These are phyloP conservation scores for Caenorhabditis inopinata DNA, from an alignment of 1,140 invertebrate genomes.

Conservation along the genomic window DNA sequence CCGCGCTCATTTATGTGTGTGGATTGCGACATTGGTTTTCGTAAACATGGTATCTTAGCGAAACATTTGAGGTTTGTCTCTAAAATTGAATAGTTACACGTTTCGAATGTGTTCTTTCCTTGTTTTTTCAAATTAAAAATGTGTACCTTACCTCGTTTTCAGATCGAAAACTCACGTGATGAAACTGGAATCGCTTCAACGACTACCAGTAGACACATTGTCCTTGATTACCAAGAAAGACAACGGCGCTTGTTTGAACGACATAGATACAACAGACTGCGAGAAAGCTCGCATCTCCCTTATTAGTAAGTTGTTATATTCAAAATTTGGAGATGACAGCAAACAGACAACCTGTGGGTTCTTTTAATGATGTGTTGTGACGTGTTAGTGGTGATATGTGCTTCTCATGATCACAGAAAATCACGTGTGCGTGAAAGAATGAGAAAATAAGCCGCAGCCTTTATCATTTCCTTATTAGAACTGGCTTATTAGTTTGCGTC, in stretches of 20 bases:
- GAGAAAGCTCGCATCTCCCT: slow-evolving; percentile 41
- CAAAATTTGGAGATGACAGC: not conserved
- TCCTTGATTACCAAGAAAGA: slow-evolving; percentile 83
- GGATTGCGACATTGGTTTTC: slow-evolving; percentile 90
- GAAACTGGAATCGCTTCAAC: slow-evolving; percentile 87
- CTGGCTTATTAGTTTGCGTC: not conserved
- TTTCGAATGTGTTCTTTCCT: not conserved
- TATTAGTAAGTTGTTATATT: slow-evolving; percentile 5
- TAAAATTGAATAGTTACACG: no score
- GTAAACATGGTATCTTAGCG: slow-evolving; percentile 90
- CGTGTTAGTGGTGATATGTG: slow-evolving; percentile 18
- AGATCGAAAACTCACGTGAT: slow-evolving; percentile 91
- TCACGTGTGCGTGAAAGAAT: not conserved
- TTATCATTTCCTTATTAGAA: not conserved
- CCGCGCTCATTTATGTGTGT: slow-evolving; percentile 71
- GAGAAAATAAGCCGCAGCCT: not conserved
- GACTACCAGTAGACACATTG: slow-evolving; percentile 86
- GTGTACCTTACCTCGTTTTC: no score
- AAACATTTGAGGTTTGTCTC: slow-evolving; percentile 78
- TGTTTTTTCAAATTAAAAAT: not conserved
- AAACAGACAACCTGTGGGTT: not conserved
- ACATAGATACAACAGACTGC: slow-evolving; percentile 51
- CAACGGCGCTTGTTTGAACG: slow-evolving; percentile 49
- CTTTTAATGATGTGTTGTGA: slow-evolving; percentile 28
- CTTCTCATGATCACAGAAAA: slow-evolving; percentile 7